Base-by-base conservation (phyloP, 1,140 invertebrate genomes). In the Caenorhabditis remanei region DNA sequence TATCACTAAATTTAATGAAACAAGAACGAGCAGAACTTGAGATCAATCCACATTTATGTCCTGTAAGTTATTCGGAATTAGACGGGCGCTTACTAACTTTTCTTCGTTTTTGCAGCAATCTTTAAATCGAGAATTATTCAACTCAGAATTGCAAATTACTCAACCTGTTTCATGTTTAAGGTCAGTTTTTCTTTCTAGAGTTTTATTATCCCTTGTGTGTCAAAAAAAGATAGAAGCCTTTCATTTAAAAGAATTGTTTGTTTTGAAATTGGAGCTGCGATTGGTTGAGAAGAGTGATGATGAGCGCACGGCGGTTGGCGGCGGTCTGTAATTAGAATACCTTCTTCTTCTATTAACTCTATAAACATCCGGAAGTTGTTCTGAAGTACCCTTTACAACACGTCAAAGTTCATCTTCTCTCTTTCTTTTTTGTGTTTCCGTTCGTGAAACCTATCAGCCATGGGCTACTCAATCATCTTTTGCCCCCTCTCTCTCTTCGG, bases 1-100 rank as follows among this genome's bases (percentile, higher is more conserved):
- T 91, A 75, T 92, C 92, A 8, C 91, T 93, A 79, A 91, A 91
- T 84, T 90, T 92, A 46, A 89, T 93, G 53, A 89, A 92, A 32
- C 91, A 93, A 87, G 93, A 93, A 87, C 86, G 93, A 84, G 87
- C 91, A 40, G 90, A 90, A 50, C 84, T 84, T 21, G 86, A 87
- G 32, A 87, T 75, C 48, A 58, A 87, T 65, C 55, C 75, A 46
- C 71, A 79, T 79, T 79, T 79, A 79, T 79, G 71, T 50, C 71
- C 71, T 19, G 71, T 79, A 50, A 79, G 71, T 53, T 71, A 9
- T 79, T 11, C 0, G 7, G 7, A 79, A 40, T 4, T 50, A 50
- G 50, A 63, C 24, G n/a, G 14, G 0, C 8, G 4, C 21, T 7
- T 19, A 19, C 19, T 58, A 16, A 16, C 19, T 16, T 58, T n/a